phyloP scores from a whole-genome alignment of 1,140 invertebrate genomes.

The Platorchestia sp. region DNA sequence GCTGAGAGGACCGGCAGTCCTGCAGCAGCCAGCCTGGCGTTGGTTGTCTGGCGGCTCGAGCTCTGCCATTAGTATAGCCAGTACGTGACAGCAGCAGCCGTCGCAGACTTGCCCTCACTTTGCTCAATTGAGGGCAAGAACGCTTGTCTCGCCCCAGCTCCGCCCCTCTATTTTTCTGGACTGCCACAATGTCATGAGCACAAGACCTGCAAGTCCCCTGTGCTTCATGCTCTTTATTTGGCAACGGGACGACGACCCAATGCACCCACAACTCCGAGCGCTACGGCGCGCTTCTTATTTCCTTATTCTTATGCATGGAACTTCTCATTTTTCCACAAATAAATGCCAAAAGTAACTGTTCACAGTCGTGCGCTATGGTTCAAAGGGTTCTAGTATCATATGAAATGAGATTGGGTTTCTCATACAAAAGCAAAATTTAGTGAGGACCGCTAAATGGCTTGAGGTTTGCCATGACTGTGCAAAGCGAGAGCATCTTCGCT shows the following conservation, averaged over 20 bases:
- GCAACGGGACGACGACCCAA: background rate
- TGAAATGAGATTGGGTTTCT: background rate
- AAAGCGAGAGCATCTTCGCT: background rate
- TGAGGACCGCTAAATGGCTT: background rate
- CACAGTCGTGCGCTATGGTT: background rate
- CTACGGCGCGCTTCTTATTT: background rate
- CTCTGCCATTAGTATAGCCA: background rate
- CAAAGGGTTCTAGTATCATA: background rate
- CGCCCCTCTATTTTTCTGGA: background rate
- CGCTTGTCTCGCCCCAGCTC: background rate
- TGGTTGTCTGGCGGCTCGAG: background rate
- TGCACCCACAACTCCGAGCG: background rate
- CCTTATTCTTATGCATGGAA: background rate
- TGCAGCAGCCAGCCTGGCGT: background rate
- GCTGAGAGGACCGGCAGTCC: background rate
- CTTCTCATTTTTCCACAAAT: background rate
- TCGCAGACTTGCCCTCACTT: background rate
- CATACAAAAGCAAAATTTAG: background rate
- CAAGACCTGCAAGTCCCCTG: background rate
- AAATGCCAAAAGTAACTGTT: conserved; percentile 9
- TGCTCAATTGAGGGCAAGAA: conserved; percentile 42
- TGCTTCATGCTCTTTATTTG: conserved; percentile 8
- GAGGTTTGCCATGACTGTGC: background rate
- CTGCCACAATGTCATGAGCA: background rate
- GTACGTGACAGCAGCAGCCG: background rate